phyloP scores from a whole-genome alignment of 2,113 vertebrate genomes.

The Garra rufa region DNA sequence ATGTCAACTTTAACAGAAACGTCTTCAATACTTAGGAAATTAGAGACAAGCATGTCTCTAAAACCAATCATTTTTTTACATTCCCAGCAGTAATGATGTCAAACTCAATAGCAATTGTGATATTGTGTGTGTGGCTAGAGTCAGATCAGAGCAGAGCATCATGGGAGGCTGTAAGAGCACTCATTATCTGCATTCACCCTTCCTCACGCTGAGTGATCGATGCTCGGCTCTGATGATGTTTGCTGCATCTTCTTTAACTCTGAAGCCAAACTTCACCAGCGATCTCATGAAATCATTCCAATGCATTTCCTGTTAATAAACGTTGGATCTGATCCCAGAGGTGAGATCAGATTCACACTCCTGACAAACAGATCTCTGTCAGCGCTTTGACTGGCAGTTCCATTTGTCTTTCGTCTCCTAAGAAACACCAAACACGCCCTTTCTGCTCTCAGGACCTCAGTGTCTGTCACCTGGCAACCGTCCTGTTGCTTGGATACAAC shows the following conservation, averaged over 20 bases:
- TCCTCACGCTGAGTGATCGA: neutral
- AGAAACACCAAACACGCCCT: conserved; percentile 44
- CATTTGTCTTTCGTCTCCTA: conserved; percentile 8
- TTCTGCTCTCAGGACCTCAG: conserved; percentile 70
- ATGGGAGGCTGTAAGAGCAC: conserved; percentile 2
- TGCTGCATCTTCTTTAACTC: neutral
- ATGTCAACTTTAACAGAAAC: neutral
- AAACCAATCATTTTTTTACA: neutral
- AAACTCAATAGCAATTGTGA: neutral
- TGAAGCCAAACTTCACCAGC: too few species aligned
- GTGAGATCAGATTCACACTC: neutral
- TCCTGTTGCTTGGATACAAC: conserved; percentile 78
- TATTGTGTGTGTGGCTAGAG: neutral
- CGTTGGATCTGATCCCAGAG: neutral
- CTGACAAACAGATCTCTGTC: neutral
- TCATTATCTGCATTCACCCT: conserved; percentile 11
- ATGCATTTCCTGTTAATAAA: neutral
- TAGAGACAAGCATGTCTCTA: too few species aligned
- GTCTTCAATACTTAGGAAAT: neutral
- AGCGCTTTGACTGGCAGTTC: conserved; percentile 10
- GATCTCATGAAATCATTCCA: too few species aligned
- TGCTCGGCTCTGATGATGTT: neutral
- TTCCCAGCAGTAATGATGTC: neutral
- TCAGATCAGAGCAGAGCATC: conserved; percentile 36
- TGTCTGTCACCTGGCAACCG: conserved; percentile 80